Evolutionary conservation across 1,140 invertebrate genomes (phyloP).

Genomic region (Acromyrmex charruanus): DNA sequence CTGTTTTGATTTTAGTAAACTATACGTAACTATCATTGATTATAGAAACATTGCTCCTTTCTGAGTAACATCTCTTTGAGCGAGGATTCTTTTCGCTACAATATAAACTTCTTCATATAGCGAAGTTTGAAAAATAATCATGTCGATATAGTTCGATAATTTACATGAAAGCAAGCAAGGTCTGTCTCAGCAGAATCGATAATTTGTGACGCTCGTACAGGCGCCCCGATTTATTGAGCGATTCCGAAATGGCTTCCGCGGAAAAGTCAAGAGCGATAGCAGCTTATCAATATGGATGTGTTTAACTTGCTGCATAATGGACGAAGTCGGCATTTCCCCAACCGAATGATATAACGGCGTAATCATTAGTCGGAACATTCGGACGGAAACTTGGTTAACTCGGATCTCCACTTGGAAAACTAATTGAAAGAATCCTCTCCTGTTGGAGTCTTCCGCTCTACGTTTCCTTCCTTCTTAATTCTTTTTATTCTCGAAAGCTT

Average conservation of each 20-base stretch:
- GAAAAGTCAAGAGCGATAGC: conserved; percentile 56
- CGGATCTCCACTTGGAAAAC: conserved; percentile 69
- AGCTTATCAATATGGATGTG: conserved; percentile 79
- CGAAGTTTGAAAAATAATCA: conserved; percentile 46
- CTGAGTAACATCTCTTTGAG: too few species aligned
- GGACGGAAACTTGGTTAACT: conserved; percentile 71
- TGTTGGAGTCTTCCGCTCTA: conserved; percentile 22
- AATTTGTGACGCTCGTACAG: conserved; percentile 37
- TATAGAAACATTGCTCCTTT: not conserved
- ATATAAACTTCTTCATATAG: not conserved
- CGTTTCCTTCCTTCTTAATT: conserved; percentile 6
- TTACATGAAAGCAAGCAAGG: conserved; percentile 29
- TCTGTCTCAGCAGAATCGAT: conserved; percentile 38
- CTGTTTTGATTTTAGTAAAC: conserved; percentile 35
- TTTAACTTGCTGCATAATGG: conserved; percentile 80
- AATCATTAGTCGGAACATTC: conserved; percentile 67
- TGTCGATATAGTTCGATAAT: conserved; percentile 26
- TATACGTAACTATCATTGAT: conserved; percentile 8
- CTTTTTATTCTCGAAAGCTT: conserved; percentile 32
- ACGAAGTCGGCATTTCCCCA: conserved; percentile 61
- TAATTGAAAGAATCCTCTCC: conserved; percentile 72
- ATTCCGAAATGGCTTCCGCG: conserved; percentile 55
- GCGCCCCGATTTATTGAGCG: conserved; percentile 61
- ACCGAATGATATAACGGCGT: conserved; percentile 59
- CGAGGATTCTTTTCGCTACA: not conserved